Evolutionary conservation across 1,140 invertebrate species (phyloP), one percentile per base, ranked within the genome.

Genomic region (Temnothorax nylanderi): DNA sequence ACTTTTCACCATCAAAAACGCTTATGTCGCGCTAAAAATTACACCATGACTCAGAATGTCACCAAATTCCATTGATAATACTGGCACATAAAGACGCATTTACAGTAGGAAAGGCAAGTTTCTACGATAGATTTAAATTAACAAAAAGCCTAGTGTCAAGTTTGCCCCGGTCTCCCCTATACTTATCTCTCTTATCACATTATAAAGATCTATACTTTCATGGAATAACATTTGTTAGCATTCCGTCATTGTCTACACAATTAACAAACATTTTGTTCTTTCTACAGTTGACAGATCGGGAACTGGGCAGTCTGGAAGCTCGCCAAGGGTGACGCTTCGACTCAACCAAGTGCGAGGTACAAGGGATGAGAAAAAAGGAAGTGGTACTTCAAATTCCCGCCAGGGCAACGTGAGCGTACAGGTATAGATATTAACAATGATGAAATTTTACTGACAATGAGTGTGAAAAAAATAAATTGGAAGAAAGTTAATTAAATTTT

Each of bases 281-380:
- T 71, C 10, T n/a, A 21, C 89, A 95, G 95, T 95, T 88, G 95
- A 95, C 77, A 96, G 95, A 94, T 95, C 95, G 86, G 94, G 92
- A 93, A 93, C 91, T 72, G 93, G 93, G 87, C 93, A 94, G 91
- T 91, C 93, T 89, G 93, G 92, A 91, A 93, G 94, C 85, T 96
- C 96, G 78, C 96, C 96, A 47, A 94, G 96, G 81, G 95, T 96
- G 75, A 96, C 96, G 90, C 94, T 97, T 65, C 95, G 96, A 88
- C 95, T 97, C 85, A 96, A 96, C 90, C 95, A 96, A 81, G 94
- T 96, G 77, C 94, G 95, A 44, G 93, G 95, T 82, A 69, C 94
- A 78, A 96, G 95, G 94, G 96, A 96, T 96, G 96, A 96, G 77
- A 96, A 96, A 88, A 96, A 96, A 93, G 89, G 87, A 56, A 84